Base-by-base conservation (phyloP, 2,888 invertebrate species). In the Dicyrtoma fusca region DNA sequence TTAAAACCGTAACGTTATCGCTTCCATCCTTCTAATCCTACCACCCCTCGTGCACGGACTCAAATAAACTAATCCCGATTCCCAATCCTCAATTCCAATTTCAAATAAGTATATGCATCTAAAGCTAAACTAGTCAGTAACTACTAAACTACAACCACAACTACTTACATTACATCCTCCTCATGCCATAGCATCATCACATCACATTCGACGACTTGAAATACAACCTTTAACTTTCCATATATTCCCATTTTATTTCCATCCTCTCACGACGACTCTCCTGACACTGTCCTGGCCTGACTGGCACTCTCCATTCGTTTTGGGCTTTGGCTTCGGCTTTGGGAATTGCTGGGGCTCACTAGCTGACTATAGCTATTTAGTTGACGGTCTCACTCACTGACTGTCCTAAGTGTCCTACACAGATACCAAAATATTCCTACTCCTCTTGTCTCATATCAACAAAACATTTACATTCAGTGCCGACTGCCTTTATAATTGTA, bases 1-100 rank as follows among this genome's bases (percentile, higher is more conserved):
- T 65, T 55, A 69, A 69, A 71, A 71, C 71, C 64, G 64, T 71
- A 71, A 71, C 71, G 71, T 71, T 71, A 71, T 71, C 71, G 19
- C 49, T 26, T n/a, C 25, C 25, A 51, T 49, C 49, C 23, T 61
- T 25, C 70, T 63, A 51, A 62, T 63, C 71, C 65, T 61, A 64
- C 57, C 65, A 45, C 71, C 71, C 71, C 65, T 71, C 49, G 49
- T 44, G 64, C 53, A 71, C 71, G 64, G 71, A 59, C 42, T 63
- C 47, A 19, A 51, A 55, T 71, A 71, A 65, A 65, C 65, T 59
- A 57, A 61, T 64, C 65, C 71, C 71, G 59, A 65, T 49, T 64
- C 64, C 57, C 55, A 34, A 66, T 55, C 34, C 34, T 34, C 34
- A 34, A 34, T 34, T 34, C 34, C 34, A 34, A 66, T 42, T 55